These are phyloP conservation scores for Zoanthus gigantus DNA, from an alignment of 92 coral and sea anemone genomes.

Conservation along the genomic window DNA sequence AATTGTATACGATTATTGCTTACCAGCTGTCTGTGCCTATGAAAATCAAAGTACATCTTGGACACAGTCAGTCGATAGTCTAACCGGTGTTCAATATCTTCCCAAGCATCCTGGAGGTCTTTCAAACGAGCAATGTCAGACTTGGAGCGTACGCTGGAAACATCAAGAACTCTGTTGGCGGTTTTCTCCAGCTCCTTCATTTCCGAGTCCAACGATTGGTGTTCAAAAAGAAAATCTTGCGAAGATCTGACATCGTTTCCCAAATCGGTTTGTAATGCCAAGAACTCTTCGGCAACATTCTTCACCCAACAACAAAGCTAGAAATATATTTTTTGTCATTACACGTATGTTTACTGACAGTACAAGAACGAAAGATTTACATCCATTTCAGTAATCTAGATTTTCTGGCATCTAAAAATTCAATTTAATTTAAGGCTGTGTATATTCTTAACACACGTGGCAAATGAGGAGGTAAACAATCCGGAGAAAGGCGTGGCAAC, in stretches of 20 bases:
- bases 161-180: conserved; percentile 64
- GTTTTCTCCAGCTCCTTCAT: conserved; percentile 72
- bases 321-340: background rate
- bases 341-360: background rate
- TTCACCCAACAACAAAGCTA: conserved; percentile 89
- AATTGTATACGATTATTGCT: background rate
- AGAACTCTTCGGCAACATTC: conserved; percentile 88
- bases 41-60: conserved; percentile 90
- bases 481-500: no score
- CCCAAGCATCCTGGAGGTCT: conserved; percentile 80
- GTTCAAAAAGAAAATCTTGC: conserved; percentile 85
- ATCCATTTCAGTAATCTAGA: no score
- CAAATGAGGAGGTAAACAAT: no score
- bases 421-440: no score
- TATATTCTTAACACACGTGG: no score
- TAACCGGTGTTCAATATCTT: conserved; percentile 72
- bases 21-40: conserved; percentile 91
- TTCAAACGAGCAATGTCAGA: conserved; percentile 78
- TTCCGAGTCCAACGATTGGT: conserved; percentile 85
- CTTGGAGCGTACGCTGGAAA: conserved; percentile 66
- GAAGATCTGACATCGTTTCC: conserved; percentile 82
- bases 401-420: no score
- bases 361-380: background rate
- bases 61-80: conserved; percentile 85
- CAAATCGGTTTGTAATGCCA: conserved; percentile 80